Conservation (phyloP, 1,140 invertebrate genomes). For the Archegozetes longisetosus region DNA sequence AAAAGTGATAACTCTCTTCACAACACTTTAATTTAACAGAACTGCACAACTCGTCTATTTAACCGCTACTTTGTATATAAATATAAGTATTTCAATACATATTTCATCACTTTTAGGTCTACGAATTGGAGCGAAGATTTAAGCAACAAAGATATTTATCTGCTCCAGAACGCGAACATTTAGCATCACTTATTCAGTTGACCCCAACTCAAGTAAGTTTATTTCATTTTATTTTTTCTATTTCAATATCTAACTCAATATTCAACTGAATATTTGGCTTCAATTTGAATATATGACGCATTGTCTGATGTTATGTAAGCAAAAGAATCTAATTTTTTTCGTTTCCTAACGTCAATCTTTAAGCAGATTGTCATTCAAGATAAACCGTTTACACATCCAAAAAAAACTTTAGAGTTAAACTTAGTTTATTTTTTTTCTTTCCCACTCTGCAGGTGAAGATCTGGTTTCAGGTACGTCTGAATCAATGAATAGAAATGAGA, state of each 20-base stretch:
- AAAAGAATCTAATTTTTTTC: background rate
- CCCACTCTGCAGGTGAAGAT: slow-evolving; percentile 62
- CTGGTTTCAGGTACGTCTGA: slow-evolving; percentile 63
- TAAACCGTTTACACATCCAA: no score
- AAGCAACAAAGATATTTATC: slow-evolving; percentile 53
- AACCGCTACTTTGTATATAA: no score
- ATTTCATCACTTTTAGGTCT: slow-evolving; percentile 49
- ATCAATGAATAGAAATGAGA: slow-evolving; percentile 35
- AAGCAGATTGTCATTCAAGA: background rate
- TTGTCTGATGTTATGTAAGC: background rate
- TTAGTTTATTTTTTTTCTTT: background rate
- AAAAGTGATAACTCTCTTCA: no score
- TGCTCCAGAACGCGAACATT: slow-evolving; percentile 45
- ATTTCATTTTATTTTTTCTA: no score
- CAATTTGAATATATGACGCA: background rate
- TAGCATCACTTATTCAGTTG: slow-evolving; percentile 38
- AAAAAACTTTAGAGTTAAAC: background rate
- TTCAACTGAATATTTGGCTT: background rate
- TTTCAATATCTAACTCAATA: no score
- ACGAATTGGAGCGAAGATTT: slow-evolving; percentile 70
- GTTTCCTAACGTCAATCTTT: no score
- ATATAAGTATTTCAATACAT: no score
- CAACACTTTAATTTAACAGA: no score
- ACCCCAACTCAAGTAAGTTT: slow-evolving; percentile 57
- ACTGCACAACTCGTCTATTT: no score